Base-by-base conservation (phyloP, 1,140 invertebrate species). In the Heliconius eleuchia region DNA sequence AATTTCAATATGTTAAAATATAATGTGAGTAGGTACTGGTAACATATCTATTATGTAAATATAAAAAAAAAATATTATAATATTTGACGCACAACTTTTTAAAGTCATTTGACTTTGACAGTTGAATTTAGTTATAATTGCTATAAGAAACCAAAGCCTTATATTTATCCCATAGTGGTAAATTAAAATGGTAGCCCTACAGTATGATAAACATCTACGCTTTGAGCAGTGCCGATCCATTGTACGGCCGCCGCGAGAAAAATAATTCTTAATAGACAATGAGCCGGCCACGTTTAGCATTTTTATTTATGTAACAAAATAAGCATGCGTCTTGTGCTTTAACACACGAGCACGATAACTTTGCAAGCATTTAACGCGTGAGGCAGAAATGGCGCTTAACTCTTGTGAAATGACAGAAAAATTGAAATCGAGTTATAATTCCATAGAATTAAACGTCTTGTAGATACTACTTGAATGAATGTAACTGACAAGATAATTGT, bases 261-360 rank as follows among this genome's bases (percentile, higher is more conserved):
- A 93, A 86, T 93, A 93, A 91, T 92, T 90, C 92, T 90, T 91
- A 93, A 90, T 93, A 93, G 92, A 93, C 92, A 93, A 93, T 92
- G 87, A 91, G 86, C 70, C 60, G 76, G 70, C 78, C 82, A 89
- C 86, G 89, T 89, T 92, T 92, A 92, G 84, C 86, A 83, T 85
- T 88, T 91, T 93, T 92, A 92, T 91, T 91, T 91, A 90, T 91
- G 89, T 88, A 89, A 88, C 83, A 86, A 88, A 88, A 88, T 83
- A 79, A 66, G 27, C 60, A 66, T 30, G 60, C 9, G 27, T 66
- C 7, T 85, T 80, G 76, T 82, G 84, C 88, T 84, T 83, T 86
- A 80, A 84, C 86, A 76, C 70, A 42, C 42, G 42, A 1, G 42
- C 1, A 76, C 42, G 74, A 76, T 60, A 66, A 30, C 60, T 30